phyloP scores from a whole-genome alignment of 2,888 invertebrate genomes.

The Anthrax anthrax region DNA sequence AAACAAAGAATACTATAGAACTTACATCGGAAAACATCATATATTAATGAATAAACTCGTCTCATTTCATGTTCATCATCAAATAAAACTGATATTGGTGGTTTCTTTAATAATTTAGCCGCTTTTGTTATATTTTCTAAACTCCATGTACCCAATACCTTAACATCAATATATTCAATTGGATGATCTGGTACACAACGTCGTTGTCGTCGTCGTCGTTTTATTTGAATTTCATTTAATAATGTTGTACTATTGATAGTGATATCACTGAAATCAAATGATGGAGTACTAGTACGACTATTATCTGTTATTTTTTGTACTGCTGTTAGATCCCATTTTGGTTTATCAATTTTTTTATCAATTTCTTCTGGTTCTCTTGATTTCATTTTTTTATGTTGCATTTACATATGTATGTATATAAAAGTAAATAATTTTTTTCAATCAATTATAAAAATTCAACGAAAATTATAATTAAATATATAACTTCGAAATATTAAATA shows the following conservation, averaged over 20 bases:
- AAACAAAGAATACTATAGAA: constrained; percentile 2
- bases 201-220: too few species aligned
- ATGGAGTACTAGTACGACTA: too few species aligned
- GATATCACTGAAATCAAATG: too few species aligned
- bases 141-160: constrained; percentile 21
- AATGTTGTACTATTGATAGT: too few species aligned
- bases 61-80: constrained; percentile 41
- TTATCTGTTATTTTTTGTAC: constrained; percentile 18
- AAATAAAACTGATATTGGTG: constrained; percentile 22
- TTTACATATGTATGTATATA: too few species aligned
- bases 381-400: background rate
- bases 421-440: too few species aligned
- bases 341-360: constrained; percentile 19
- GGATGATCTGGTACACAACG: constrained; percentile 20
- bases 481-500: too few species aligned
- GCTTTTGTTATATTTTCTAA: constrained; percentile 26
- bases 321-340: constrained; percentile 24
- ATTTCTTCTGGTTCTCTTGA: constrained; percentile 18
- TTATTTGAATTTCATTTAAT: constrained; percentile 13
- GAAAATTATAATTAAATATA: too few species aligned
- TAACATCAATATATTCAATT: constrained; percentile 19
- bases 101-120: constrained; percentile 24
- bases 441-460: too few species aligned
- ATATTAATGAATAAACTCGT: constrained; percentile 39
- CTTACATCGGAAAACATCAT: constrained; percentile 43